Evolutionary conservation across 1,140 invertebrate genomes (phyloP), one percentile per base, ranked within the genome.

Genomic region (Macrosteles quadrilineatus): DNA sequence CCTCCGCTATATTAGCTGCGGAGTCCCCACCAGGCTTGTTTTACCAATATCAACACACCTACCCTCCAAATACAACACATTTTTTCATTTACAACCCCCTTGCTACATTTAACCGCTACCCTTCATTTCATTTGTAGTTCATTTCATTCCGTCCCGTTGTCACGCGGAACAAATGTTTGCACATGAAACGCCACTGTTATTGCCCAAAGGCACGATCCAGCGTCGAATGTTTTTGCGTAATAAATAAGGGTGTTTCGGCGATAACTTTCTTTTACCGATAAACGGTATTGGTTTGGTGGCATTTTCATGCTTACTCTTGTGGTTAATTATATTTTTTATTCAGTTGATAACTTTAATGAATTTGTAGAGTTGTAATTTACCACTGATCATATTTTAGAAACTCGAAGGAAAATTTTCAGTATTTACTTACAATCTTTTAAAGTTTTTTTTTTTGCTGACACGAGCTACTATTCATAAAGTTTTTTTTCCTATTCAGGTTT

Each of bases 31-130:
- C 47, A 21, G 3, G 47, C 47, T 50, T 50, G 47, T 50, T 50
- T 50, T 50, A 50, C 47, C 47, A 50, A 50, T 50, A 50, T 50
- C 47, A 50, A 50, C 47, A 50, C 47, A 50, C 47, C 47, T 50
- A 50, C 47, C 47, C 47, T 50, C 47, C 47, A 19, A 50, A 50
- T 50, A 40, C 36, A 50, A 50, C 47, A 50, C 47, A 50, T 50
- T 50, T 50, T 50, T 50, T 50, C 47, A 50, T 50, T 50, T 50
- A 50, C 47, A 50, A 50, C 47, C 47, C 47, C 47, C 47, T 36
- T 50, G 47, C 47, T 19, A 50, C 47, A 50, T 50, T 50, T 50
- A 50, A 50, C 47, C 47, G 21, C 47, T 50, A 50, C 47, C 47
- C 47, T 50, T 50, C 47, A 50, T 50, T 50, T 50, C 47, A 50